Evolutionary conservation across 1,140 invertebrate species (phyloP).

Genomic region (Uloborus diversus): DNA sequence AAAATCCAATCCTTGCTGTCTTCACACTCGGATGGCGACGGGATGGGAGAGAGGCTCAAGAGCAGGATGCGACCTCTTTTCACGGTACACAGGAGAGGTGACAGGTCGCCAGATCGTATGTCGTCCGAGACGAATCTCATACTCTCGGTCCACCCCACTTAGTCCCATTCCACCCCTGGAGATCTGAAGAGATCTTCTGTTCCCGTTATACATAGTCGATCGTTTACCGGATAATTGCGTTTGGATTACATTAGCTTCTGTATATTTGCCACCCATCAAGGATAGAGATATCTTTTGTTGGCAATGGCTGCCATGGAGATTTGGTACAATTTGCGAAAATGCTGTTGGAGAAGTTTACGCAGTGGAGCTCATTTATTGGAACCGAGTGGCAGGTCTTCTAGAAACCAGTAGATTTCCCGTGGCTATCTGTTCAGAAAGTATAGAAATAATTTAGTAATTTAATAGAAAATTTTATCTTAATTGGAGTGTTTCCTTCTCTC

Average conservation of each 20-base stretch:
- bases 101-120: conserved; percentile 33
- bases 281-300: too few species aligned
- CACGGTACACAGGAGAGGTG: conserved; percentile 30
- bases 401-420: too few species aligned
- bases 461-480: too few species aligned
- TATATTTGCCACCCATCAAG: conserved; percentile 25
- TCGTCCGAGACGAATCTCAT: conserved; percentile 19
- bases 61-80: conserved; percentile 12
- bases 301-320: too few species aligned
- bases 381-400: too few species aligned
- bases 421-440: too few species aligned
- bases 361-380: too few species aligned
- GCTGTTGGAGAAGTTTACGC: too few species aligned
- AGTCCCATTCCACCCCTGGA: background rate
- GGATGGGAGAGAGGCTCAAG: conserved; percentile 27
- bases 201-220: conserved; percentile 3
- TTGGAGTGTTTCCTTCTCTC: too few species aligned
- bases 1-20: background rate
- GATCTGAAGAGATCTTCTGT: background rate
- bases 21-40: conserved; percentile 28
- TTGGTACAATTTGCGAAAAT: too few species aligned
- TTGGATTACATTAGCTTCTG: conserved; percentile 37
- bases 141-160: background rate
- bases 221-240: conserved; percentile 51
- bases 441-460: too few species aligned